Conservation (phyloP, 1,140 invertebrate species). For the Potamilus streckersoni region DNA sequence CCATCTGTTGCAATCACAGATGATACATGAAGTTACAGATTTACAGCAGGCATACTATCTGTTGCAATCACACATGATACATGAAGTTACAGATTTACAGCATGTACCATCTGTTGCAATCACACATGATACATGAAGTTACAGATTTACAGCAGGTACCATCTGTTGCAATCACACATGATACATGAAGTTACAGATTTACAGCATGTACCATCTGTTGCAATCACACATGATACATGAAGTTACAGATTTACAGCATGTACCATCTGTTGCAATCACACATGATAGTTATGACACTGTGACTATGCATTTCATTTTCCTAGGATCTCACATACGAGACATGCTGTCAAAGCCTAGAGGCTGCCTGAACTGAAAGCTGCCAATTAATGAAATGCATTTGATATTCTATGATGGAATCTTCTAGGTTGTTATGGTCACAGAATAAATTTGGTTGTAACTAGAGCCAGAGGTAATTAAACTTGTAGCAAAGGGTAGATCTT, state of each 20-base stretch:
- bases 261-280: too few species aligned
- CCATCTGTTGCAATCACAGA: too few species aligned
- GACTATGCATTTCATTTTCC: constrained; percentile 18
- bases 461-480: constrained; percentile 12
- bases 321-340: constrained; percentile 3
- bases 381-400: constrained; percentile 2
- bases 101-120: constrained; percentile 2
- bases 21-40: too few species aligned
- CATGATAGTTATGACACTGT: constrained; percentile 22
- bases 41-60: too few species aligned
- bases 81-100: background rate
- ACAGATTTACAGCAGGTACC: constrained; percentile 3
- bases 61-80: too few species aligned
- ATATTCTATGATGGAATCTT: constrained; percentile 9
- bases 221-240: too few species aligned
- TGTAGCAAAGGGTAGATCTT: constrained; percentile 13
- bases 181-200: too few species aligned
- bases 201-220: too few species aligned
- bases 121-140: too few species aligned
- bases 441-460: constrained; percentile 23
- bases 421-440: constrained; percentile 23
- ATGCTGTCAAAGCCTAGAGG: constrained; percentile 13
- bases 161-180: constrained; percentile 11
- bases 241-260: too few species aligned
- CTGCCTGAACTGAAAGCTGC: constrained; percentile 13